Base-by-base conservation (phyloP, 2,888 invertebrate genomes). In the Pecten maximus region DNA sequence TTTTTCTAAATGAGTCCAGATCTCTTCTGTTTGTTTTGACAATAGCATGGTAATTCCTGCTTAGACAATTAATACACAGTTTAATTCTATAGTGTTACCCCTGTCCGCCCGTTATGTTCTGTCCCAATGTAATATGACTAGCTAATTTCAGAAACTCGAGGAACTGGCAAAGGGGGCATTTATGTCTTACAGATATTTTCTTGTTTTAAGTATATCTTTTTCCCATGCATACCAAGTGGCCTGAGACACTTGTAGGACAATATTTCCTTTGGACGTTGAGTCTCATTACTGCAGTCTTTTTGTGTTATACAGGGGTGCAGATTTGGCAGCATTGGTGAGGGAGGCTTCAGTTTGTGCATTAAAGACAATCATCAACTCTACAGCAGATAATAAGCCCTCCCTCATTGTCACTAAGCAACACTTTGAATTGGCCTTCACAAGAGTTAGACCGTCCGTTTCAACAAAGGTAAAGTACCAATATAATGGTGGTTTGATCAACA, bases 361-460 rank as follows among this genome's bases (percentile, higher is more conserved):
- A 87, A 98, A 98, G 91, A 98, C 98, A 94, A 98, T 98, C 91
- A 98, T 99, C 88, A 91, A 89, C 19, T 88, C 87, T 44, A 60
- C 89, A 28, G 89, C 88, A n/a, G 48, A 89, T 44, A 87, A 92
- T 74, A 40, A 88, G 39, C 88, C 88, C 89, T 91, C 89, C 12
- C 97, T 97, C n/a, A 97, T 98, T 92, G 98, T 98, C 0, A 97
- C 97, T 8, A 97, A 97, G 87, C 97, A 98, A 91, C 98, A 99
- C 96, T 98, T 99, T 94, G 97, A 98, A 92, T 97, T 97, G 91
- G 99, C 99, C 0, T 97, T 99, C 48, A 97, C 97, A 19, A 98
- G 98, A 97, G 98, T 99, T 92, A 98, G 98, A 95, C 99, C 99
- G 23, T 99, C 99, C 0, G 98, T 99, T 35, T 98, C 98, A 86